Base-by-base conservation (phyloP, 2,797 vertebrate genomes). In the Zalophus californianus region DNA sequence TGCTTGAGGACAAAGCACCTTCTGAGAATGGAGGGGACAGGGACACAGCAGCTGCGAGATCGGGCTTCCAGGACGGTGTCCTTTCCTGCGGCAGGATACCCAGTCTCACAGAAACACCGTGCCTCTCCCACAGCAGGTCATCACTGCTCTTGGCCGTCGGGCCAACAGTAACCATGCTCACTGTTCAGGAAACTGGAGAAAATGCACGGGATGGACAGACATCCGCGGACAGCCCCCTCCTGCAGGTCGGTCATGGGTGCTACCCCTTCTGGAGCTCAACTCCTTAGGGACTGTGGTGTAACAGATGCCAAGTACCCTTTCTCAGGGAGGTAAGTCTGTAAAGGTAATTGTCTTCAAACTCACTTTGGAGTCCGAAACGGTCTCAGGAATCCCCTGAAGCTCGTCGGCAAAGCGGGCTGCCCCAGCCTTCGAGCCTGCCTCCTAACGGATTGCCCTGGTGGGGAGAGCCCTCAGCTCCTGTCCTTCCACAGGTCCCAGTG, bases 131-230 rank as follows among this genome's bases (percentile, higher is more conserved):
- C 20, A 29, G 1, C 58, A 7, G 20, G 0, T 27, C 60, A 32
- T 14, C 14, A 2, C 16, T 0, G 0, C 62, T 5, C 27, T 8
- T 27, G 38, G 4, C 44, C 50, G 11, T 38, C 0, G 0, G 54
- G 48, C 27, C 48, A 7, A 2, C 0, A 10, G 20, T 3, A 16
- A 44, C 54, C n/a, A 3, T 3, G 10, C 18, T 11, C 68, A 2
- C 68, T 21, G 6, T 21, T 35, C 14, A 66, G 54, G 44, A 50
- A 73, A 35, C 15, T 18, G 11, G 54, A 14, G 29, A 83, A 38
- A 48, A 35, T 1, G 52, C 54, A 35, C 32, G 1, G 20, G 10
- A 14, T 7, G 23, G 9, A 15, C 70, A 20, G 52, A 35, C 21
- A 3, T 3, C 27, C 10, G 1, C 21, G 38, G 62, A 13, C 38